Conservation (phyloP, 2,888 invertebrate species). For the Drosophila kanekoi region DNA sequence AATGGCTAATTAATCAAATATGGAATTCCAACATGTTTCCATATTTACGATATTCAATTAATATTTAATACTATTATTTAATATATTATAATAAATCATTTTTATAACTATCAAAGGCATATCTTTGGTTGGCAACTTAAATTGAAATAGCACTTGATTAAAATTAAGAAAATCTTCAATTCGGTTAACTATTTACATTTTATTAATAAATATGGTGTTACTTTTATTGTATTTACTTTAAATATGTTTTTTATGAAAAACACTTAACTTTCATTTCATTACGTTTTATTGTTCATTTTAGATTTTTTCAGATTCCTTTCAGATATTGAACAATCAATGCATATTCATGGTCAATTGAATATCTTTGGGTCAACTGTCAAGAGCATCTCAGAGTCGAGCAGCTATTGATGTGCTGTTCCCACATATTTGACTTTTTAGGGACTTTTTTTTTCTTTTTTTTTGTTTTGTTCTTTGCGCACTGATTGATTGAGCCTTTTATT, state of each 20-base stretch:
- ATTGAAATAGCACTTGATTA: too few relatives aligned
- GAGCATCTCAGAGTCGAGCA: conserved; percentile 62
- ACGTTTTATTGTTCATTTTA: background rate
- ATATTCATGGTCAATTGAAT: conserved; percentile 6
- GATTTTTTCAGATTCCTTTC: too few relatives aligned
- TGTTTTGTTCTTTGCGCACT: conserved; percentile 61
- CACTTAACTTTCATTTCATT: background rate
- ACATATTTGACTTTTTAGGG: conserved; percentile 48
- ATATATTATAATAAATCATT: too few relatives aligned
- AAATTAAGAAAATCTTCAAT: too few relatives aligned
- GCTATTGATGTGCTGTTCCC: conserved; percentile 36
- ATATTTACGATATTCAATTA: too few relatives aligned
- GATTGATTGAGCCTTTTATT: conserved; percentile 81
- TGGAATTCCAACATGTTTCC: too few relatives aligned
- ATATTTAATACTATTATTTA: too few relatives aligned
- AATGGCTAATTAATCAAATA: too few relatives aligned
- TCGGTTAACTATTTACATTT: too few relatives aligned
- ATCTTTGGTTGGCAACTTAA: too few relatives aligned
- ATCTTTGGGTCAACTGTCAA: conserved; percentile 20
- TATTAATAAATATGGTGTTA: too few relatives aligned
- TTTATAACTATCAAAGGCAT: background rate
- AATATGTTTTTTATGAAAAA: background rate
- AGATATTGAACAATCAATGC: background rate
- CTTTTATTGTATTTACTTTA: background rate
- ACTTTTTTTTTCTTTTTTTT: conserved; percentile 21